A percentile compares a stretch with the other conserved stretches of the same genome.
Evolutionary conservation across 2,113 vertebrate species (phyloP).

Genomic region (Chinchilla lanigera): DNA sequence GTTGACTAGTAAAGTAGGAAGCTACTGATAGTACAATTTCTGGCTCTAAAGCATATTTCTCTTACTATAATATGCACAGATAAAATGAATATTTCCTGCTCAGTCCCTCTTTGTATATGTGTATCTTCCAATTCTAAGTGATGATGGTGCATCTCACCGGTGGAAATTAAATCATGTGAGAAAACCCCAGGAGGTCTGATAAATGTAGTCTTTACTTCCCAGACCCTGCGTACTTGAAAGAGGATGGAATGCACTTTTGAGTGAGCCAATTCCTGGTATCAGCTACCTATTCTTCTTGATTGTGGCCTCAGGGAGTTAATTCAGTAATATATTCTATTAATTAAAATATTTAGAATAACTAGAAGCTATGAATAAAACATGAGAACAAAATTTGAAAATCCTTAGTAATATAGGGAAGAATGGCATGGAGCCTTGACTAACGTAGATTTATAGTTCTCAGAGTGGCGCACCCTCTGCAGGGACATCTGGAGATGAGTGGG

Average conservation of each 20-base stretch:
- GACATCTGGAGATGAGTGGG: background rate
- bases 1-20: background rate
- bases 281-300: slow-evolving; percentile 35
- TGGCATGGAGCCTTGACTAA: background rate
- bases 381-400: slow-evolving; percentile 61
- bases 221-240: background rate
- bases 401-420: slow-evolving; percentile 23
- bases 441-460: slow-evolving; percentile 26
- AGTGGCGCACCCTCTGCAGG: background rate
- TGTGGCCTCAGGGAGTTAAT: slow-evolving; percentile 61
- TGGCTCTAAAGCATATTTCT: background rate
- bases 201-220: background rate
- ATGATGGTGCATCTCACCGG: background rate
- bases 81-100: background rate
- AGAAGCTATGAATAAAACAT: slow-evolving; percentile 73
- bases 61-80: background rate
- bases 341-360: slow-evolving; percentile 74
- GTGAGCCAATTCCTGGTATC: slow-evolving; percentile 4
- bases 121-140: background rate
- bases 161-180: background rate
- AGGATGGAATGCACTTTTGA: slow-evolving; percentile 4
- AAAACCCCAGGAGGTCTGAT: background rate
- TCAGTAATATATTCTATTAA: slow-evolving; percentile 72
- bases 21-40: background rate
- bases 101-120: background rate